Conservation (phyloP, 1,140 invertebrate species). For the Caenorhabditis remanei region DNA sequence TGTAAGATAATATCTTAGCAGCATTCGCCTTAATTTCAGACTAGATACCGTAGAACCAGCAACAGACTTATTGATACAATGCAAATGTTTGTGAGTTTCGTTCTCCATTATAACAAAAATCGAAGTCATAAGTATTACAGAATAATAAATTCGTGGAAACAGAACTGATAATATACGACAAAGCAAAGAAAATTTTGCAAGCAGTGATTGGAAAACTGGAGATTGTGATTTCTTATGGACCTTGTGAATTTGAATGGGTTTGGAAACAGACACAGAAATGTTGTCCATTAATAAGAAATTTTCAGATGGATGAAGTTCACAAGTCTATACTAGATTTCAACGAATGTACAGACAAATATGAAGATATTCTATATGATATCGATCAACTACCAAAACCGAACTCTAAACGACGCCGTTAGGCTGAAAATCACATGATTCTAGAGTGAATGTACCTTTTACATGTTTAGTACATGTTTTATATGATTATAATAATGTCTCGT, state of each 20-base stretch:
- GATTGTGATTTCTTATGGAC: constrained; percentile 8
- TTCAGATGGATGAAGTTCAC: constrained; percentile 18
- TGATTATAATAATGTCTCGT: too few relatives aligned
- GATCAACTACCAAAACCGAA: background rate
- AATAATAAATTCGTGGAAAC: constrained; percentile 2
- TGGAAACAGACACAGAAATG: background rate
- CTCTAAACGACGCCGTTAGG: background rate
- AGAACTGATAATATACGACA: constrained; percentile 15
- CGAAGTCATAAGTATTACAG: background rate
- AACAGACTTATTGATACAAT: background rate
- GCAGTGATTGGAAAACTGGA: constrained; percentile 24
- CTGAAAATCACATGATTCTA: too few relatives aligned
- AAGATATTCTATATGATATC: constrained; percentile 17
- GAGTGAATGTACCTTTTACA: too few relatives aligned
- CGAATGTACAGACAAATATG: constrained; percentile 34
- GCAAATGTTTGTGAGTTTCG: background rate
- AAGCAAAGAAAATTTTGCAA: constrained; percentile 23
- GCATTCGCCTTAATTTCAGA: background rate
- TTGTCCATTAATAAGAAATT: background rate
- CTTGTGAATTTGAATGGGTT: constrained; percentile 28
- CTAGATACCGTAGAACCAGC: background rate
- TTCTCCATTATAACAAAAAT: background rate
- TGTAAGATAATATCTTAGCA: background rate
- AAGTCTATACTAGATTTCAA: background rate
- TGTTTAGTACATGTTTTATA: too few relatives aligned